Evolutionary conservation across 2,888 invertebrate species (phyloP), one percentile per base, ranked within the genome.

Genomic region (Branchipolynoe longqiensis): DNA sequence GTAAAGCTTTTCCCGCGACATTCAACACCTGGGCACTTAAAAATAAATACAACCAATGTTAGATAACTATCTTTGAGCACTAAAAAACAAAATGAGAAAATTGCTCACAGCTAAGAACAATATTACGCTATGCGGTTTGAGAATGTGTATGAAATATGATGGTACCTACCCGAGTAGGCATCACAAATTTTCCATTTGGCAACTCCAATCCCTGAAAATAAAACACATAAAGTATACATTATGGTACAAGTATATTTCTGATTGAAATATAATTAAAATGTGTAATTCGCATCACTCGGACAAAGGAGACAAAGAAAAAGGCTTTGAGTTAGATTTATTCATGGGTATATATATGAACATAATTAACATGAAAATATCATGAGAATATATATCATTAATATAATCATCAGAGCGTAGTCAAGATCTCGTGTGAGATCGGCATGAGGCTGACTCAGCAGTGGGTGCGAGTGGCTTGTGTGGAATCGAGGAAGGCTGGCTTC

Each of bases 111-210:
- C 18, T n/a, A 48, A 8, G 48, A 48, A 12, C 48, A 48, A 48
- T 48, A 48, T 12, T 48, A 8, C 48, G 48, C 8, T 48, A 48
- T 48, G n/a, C n/a, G n/a, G 48, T 48, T 48, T 48, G 8, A 48
- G 18, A 48, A 48, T 48, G 8, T 8, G 48, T 48, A 8, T 8
- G 48, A 48, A 48, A 12, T 48, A 48, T n/a, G n/a, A 48, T 18
- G 12, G n/a, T 58, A n/a, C 69, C 38, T 89, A 93, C 93, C 89
- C 94, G 95, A 48, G 94, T 94, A n/a, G 96, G 96, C 0, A 94
- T 86, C 3, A 94, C 94, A 90, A 95, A 96, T 92, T 94, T 95
- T 91, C 95, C 96, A 92, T 95, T 95, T 90, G 94, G 95, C 92
- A 97, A 96, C 14, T 95, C 93, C 1, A 96, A 94, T 85, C 89